These are phyloP conservation scores for Vulpes vulpes DNA, from an alignment of 2,113 vertebrate genomes.

Conservation along the genomic window DNA sequence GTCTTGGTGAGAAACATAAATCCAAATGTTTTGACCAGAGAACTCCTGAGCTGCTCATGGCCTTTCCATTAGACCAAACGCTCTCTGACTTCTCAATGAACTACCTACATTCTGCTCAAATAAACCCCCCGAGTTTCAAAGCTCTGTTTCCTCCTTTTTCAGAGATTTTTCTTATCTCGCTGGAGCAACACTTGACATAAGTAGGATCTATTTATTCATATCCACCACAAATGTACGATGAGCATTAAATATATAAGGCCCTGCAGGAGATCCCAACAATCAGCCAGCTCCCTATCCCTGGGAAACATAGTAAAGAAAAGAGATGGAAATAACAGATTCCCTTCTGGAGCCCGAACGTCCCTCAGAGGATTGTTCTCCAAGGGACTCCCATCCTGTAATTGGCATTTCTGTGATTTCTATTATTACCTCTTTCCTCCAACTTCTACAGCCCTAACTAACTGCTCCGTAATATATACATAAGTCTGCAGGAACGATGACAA, in stretches of 20 bases:
- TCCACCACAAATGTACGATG: not conserved
- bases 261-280: not conserved
- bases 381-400: not conserved
- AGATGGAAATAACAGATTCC: not conserved
- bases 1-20: conserved; percentile 20
- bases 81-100: not conserved
- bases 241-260: not conserved
- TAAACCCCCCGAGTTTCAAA: not conserved
- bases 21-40: not conserved
- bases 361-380: not conserved
- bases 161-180: not conserved
- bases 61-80: not conserved
- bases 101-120: not conserved
- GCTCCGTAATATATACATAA: not conserved
- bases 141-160: not conserved
- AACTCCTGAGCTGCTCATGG: not conserved
- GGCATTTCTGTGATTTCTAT: not conserved
- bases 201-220: not conserved
- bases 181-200: not conserved
- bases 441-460: not conserved
- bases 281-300: not conserved
- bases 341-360: not conserved
- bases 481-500: not conserved
- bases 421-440: not conserved
- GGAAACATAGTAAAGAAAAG: not conserved